Percentiles rank a stretch among this genome's conserved stretches.
Evolutionary conservation across 2,113 vertebrate species (phyloP).

Genomic region (Xenopus borealis): DNA sequence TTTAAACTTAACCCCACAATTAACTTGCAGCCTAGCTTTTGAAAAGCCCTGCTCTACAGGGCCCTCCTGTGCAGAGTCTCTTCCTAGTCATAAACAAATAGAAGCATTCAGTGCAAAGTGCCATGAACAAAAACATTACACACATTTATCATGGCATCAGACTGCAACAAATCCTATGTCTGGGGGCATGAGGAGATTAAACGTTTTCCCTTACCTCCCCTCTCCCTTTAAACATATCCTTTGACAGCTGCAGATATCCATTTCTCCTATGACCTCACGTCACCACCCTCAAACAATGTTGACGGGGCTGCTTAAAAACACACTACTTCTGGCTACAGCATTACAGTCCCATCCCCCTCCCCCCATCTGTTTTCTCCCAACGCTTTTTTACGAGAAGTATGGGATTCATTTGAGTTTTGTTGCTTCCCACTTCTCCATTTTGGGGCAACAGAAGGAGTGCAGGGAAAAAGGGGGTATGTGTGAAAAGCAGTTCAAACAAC

Average conservation of each 20-base stretch:
- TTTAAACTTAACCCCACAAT: background rate
- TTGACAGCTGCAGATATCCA: background rate
- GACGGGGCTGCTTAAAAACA: background rate
- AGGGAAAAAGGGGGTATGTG: conserved; percentile 40
- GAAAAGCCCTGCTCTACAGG: background rate
- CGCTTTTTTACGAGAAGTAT: conserved; percentile 13
- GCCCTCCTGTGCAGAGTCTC: background rate
- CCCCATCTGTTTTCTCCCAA: conserved; percentile 6
- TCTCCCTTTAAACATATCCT: background rate
- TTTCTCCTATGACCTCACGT: background rate
- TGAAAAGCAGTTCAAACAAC: conserved; percentile 55
- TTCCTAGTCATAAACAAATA: background rate
- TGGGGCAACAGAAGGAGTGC: conserved; percentile 23
- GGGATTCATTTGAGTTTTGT: conserved; percentile 46
- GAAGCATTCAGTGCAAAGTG: conserved; percentile 28
- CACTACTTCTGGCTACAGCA: background rate
- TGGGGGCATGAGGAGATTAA: background rate
- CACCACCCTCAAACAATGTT: background rate
- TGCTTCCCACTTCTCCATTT: conserved; percentile 47
- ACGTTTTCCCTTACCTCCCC: background rate
- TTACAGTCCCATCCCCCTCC: background rate
- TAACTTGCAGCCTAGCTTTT: background rate
- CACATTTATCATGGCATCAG: conserved; percentile 3
- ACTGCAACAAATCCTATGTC: background rate
- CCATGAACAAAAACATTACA: background rate